These are phyloP conservation scores for Siniperca undulata DNA, from an alignment of 2,797 vertebrate genomes.

Conservation along the genomic window DNA sequence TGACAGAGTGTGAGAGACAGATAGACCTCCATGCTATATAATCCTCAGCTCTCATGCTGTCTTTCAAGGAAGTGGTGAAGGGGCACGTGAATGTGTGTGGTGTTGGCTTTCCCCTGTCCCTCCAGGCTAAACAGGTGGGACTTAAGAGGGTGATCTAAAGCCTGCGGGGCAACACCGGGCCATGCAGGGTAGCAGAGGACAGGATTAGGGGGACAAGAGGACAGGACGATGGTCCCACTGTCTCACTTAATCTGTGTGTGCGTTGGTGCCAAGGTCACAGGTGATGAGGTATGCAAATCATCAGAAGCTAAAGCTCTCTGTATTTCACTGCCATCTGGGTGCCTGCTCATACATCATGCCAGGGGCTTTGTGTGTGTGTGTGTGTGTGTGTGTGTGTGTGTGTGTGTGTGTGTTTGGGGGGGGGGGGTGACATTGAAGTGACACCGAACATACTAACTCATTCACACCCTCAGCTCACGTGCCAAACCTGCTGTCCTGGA, in stretches of 20 bases:
- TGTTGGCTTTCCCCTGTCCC: constrained; percentile 60
- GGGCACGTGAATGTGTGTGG: constrained; percentile 48
- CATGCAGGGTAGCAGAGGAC: constrained; percentile 34
- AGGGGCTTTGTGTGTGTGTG: constrained; percentile 23
- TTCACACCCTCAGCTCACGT: constrained; percentile 51
- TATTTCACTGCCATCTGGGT: constrained; percentile 57
- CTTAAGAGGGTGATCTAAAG: constrained; percentile 72
- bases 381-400: constrained; percentile 30
- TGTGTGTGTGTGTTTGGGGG: constrained; percentile 19
- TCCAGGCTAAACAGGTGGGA: constrained; percentile 76
- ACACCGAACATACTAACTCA: constrained; percentile 47
- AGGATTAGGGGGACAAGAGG: constrained; percentile 57
- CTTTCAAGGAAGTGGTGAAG: constrained; percentile 77
- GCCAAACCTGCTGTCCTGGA: constrained; percentile 29
- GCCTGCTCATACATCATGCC: constrained; percentile 43
- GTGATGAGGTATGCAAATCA: constrained; percentile 66
- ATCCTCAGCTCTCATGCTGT: constrained; percentile 67
- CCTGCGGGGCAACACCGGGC: constrained; percentile 42
- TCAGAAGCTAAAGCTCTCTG: constrained; percentile 50
- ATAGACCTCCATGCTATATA: constrained; percentile 53
- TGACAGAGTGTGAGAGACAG: constrained; percentile 30
- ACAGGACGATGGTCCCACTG: constrained; percentile 35
- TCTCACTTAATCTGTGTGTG: constrained; percentile 51
- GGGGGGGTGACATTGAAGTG: constrained; percentile 49
- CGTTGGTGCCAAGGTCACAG: constrained; percentile 65